These are phyloP conservation scores for Ochotona curzoniae DNA, from an alignment of 2,113 vertebrate species.

Conservation along the genomic window DNA sequence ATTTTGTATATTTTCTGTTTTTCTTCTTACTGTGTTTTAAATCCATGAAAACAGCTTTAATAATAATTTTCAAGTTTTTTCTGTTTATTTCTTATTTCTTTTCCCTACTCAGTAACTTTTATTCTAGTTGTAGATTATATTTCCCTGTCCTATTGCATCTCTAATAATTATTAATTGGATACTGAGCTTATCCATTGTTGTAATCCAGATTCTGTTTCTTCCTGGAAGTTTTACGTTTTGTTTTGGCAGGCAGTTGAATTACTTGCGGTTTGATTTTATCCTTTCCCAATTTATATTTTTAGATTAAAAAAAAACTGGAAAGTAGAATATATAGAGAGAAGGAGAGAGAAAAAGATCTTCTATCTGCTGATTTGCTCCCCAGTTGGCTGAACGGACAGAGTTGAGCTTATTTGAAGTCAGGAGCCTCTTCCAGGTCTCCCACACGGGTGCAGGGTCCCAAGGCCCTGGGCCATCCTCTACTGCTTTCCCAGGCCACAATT, in stretches of 20 bases:
- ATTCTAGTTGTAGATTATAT: background rate
- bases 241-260: background rate
- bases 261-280: background rate
- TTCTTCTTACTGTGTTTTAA: background rate
- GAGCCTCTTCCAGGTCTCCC: too few species aligned
- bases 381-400: too few species aligned
- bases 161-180: background rate
- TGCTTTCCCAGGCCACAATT: too few species aligned
- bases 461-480: too few species aligned
- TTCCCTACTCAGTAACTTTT: background rate
- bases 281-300: background rate
- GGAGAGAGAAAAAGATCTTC: too few species aligned
- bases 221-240: background rate
- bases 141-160: background rate
- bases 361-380: too few species aligned
- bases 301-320: too few species aligned
- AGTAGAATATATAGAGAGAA: too few species aligned
- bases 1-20: background rate
- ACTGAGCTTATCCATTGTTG: background rate
- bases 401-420: too few species aligned
- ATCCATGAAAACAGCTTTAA: background rate
- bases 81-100: background rate
- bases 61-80: background rate
- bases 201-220: background rate
- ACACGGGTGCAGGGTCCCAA: too few species aligned